Base-by-base conservation (phyloP, 2,888 invertebrate genomes). In the Campoplex capitator region DNA sequence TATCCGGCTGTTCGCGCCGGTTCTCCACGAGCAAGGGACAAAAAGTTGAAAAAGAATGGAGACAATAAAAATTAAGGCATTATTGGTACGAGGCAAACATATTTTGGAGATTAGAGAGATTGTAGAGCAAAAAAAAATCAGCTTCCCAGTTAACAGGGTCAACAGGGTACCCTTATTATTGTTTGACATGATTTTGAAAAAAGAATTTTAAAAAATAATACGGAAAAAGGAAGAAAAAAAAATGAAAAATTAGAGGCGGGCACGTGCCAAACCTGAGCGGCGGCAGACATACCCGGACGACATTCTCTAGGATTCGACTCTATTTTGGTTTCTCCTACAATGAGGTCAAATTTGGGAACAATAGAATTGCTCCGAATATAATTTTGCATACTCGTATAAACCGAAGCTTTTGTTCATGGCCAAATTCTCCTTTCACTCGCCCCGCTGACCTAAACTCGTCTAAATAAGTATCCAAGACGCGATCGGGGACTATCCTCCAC, bases 251-350 rank as follows among this genome's bases (percentile, higher is more conserved):
- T 62, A 76, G 42, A 28, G n/a, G 65, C 3, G 38, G 71, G 73
- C 87, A 84, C 87, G 87, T 87, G 87, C 65, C 87, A 83, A 84
- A 84, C 70, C 82, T 79, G 82, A 82, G 70, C 76, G 42, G 70
- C 76, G 42, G 56, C 73, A n/a, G 67, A 54, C 79, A 80, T 71
- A 76, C 75, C 75, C 73, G 58, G 80, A 78, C 76, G 67, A 48
- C 77, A 84, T 78, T 65, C 77, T 32, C 71, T n/a, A 81, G 78
- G 54, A 74, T 85, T 74, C 56, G 16, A 54, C 58, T 75, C 78
- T 82, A 86, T 76, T 84, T 88, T 86, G 45, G 62, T 78, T 58
- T 48, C 38, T 8, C 23, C 23, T 32, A 77, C 48, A 79, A 83
- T 83, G 42, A 23, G 32, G 35, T 75, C 70, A 51, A 85, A 84